Evolutionary conservation across 2,113 vertebrate genomes (phyloP).

Genomic region (Myanophis thanlyinensis): DNA sequence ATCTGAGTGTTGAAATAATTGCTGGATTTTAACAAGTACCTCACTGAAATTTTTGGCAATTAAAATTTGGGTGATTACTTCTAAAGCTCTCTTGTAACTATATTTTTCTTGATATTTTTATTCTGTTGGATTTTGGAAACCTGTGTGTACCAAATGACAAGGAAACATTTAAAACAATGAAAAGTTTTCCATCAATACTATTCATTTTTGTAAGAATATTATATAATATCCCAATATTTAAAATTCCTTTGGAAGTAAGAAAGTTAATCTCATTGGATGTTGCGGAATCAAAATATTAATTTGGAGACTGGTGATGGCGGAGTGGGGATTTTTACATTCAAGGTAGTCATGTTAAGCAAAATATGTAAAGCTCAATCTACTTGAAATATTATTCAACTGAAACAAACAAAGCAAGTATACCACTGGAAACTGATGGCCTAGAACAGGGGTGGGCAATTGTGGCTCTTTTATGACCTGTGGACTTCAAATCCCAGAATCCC

Average conservation of each 20-base stretch:
- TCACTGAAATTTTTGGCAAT: background rate
- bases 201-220: background rate
- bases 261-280: background rate
- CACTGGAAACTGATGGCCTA: background rate
- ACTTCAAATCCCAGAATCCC: too few species aligned
- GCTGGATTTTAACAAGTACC: background rate
- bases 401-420: background rate
- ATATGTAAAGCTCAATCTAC: background rate
- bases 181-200: background rate
- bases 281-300: background rate
- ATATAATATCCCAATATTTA: background rate
- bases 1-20: constrained; percentile 29
- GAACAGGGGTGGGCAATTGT: too few species aligned
- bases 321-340: background rate
- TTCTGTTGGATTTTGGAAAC: background rate
- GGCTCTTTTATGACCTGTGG: too few species aligned
- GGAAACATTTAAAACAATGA: background rate
- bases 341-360: background rate
- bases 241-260: background rate
- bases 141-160: background rate
- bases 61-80: background rate
- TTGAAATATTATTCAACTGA: background rate
- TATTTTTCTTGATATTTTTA: background rate
- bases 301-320: background rate
- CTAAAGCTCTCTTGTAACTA: background rate